Conservation (phyloP, 2,113 vertebrate species). For the Pterocles gutturalis region DNA sequence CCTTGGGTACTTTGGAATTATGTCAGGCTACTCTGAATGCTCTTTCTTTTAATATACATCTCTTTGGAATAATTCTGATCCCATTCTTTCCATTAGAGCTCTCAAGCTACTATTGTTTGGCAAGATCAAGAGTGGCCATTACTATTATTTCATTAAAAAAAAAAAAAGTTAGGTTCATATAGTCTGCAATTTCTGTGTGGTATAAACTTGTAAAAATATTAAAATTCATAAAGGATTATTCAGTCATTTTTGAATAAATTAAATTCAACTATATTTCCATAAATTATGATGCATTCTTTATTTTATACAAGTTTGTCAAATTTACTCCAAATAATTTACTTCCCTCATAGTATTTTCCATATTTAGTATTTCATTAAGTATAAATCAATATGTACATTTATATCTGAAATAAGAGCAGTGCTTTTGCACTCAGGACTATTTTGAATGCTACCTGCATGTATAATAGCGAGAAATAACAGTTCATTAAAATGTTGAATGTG, state of each 20-base stretch:
- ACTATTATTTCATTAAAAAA: background rate
- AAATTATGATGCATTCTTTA: conserved; percentile 44
- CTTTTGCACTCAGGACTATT: background rate
- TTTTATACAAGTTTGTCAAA: conserved; percentile 33
- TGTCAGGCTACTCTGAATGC: background rate
- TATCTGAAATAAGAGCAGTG: background rate
- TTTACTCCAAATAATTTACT: conserved; percentile 52
- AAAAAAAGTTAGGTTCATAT: background rate
- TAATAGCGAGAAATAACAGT: background rate
- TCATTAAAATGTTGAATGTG: background rate
- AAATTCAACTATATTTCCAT: background rate
- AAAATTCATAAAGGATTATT: conserved; percentile 1
- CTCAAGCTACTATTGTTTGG: background rate
- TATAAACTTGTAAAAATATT: background rate
- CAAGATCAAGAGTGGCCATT: background rate
- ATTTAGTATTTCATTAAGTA: conserved; percentile 48
- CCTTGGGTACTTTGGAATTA: background rate
- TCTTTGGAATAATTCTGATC: background rate
- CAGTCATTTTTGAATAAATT: conserved; percentile 6
- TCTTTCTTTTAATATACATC: background rate
- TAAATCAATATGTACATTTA: conserved; percentile 41
- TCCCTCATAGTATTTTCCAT: conserved; percentile 20
- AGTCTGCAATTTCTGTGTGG: background rate
- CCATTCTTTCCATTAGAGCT: background rate
- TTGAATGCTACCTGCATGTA: background rate